Conservation (phyloP, 2,797 vertebrate species). For the Botia kubotai region DNA sequence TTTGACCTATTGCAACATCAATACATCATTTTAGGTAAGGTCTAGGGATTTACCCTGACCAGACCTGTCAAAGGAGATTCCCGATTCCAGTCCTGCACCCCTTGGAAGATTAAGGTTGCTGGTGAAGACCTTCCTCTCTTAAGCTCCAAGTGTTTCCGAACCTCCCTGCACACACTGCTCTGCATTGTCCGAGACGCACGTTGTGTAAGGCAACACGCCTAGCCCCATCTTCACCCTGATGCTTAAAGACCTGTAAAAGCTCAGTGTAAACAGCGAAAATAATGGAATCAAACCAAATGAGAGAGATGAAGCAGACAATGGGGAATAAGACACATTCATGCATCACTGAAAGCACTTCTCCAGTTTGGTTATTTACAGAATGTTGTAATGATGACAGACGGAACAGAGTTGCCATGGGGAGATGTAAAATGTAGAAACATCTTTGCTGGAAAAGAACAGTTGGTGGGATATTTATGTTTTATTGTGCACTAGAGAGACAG, state of each 20-base stretch:
- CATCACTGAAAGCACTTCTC: conserved; percentile 24
- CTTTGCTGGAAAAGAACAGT: conserved; percentile 38
- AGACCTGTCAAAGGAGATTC: conserved; percentile 14
- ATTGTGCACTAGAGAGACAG: conserved; percentile 10
- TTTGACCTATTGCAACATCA: conserved; percentile 2
- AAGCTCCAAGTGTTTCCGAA: background rate
- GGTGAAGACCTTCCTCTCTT: conserved; percentile 26
- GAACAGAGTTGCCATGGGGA: conserved; percentile 15
- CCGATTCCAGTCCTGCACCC: background rate
- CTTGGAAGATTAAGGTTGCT: conserved; percentile 27
- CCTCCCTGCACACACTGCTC: conserved; percentile 32
- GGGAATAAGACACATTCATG: conserved; percentile 23
- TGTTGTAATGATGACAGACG: conserved; percentile 33
- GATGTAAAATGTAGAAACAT: conserved; percentile 42
- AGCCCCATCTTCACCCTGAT: conserved; percentile 69
- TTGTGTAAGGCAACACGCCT: conserved; percentile 74
- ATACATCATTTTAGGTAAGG: conserved; percentile 30
- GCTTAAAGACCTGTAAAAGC: conserved; percentile 50
- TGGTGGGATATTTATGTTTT: conserved; percentile 34
- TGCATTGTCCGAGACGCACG: conserved; percentile 56
- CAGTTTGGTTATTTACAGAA: conserved; percentile 44
- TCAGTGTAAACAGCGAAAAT: conserved; percentile 46
- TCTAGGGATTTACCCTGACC: conserved; percentile 1
- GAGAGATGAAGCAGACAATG: conserved; percentile 24
- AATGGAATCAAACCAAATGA: conserved; percentile 37